These are phyloP conservation scores for Acanthosepion lycidas DNA, from an alignment of 2,888 invertebrate genomes.

Conservation along the genomic window DNA sequence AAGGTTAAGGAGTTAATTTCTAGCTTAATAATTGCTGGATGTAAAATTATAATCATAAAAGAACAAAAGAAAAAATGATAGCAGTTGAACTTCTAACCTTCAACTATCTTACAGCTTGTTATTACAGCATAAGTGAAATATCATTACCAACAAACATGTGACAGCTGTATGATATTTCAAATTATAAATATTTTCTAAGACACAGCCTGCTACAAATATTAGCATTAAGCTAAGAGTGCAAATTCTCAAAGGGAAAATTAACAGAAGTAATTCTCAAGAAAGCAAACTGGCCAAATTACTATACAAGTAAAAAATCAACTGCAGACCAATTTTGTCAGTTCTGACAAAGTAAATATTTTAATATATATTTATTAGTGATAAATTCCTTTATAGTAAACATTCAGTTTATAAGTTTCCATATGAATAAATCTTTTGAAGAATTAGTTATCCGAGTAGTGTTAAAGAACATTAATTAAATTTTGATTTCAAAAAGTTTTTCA, in stretches of 20 bases:
- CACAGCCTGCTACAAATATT: not conserved
- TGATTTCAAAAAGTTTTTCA: too few species aligned
- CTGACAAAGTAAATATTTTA: too few species aligned
- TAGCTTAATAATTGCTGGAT: not conserved
- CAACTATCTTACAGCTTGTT: not conserved
- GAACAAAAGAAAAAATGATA: not conserved
- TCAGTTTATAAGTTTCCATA: too few species aligned
- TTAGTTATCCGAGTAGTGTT: too few species aligned
- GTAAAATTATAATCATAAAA: not conserved
- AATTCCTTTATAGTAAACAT: too few species aligned
- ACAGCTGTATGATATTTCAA: not conserved
- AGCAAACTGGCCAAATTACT: too few species aligned
- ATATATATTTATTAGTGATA: too few species aligned
- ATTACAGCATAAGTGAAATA: not conserved
- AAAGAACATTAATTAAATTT: too few species aligned
- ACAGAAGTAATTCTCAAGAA: not conserved
- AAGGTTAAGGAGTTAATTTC: not conserved
- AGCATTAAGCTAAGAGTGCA: not conserved
- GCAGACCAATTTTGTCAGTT: too few species aligned
- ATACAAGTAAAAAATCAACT: too few species aligned
- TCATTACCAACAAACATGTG: not conserved
- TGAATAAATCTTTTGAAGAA: too few species aligned
- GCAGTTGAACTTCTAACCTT: not conserved
- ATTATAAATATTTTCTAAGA: not conserved
- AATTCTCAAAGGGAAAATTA: not conserved